These are phyloP conservation scores for Monoplex corrugatus DNA, from an alignment of 2,888 invertebrate genomes.

Conservation along the genomic window DNA sequence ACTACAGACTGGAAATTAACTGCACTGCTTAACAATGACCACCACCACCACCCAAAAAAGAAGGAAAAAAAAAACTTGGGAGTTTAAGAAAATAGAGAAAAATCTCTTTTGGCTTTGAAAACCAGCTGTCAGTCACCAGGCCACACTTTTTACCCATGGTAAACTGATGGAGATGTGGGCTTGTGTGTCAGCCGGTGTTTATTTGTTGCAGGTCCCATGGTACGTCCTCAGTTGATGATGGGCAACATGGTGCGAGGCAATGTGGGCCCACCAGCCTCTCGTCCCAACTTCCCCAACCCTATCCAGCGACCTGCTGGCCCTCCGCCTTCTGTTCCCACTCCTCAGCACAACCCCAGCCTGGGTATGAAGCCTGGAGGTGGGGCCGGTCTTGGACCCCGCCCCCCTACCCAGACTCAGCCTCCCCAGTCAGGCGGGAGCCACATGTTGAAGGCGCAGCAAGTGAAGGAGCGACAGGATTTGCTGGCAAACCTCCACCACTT, in stretches of 20 bases:
- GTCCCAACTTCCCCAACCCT: conserved; percentile 68
- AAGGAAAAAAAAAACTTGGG: neutral
- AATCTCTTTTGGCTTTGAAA: neutral
- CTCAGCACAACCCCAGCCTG: conserved; percentile 22
- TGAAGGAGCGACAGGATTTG: conserved; percentile 75
- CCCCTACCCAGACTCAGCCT: conserved; percentile 38
- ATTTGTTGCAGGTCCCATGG: conserved; percentile 59
- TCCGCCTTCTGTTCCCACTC: conserved; percentile 41
- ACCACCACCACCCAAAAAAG: too few relatives aligned
- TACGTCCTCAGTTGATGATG: conserved; percentile 73
- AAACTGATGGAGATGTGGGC: too few relatives aligned
- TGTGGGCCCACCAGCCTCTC: conserved; percentile 59
- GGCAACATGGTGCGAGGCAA: conserved; percentile 66
- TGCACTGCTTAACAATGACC: too few relatives aligned
- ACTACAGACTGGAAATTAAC: too few relatives aligned
- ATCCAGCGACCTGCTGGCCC: conserved; percentile 70
- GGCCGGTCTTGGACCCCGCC: conserved; percentile 36
- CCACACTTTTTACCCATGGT: too few relatives aligned
- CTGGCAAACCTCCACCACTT: conserved; percentile 78
- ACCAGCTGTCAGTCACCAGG: neutral
- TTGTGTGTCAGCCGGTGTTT: conserved; percentile 6
- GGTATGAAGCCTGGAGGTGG: neutral
- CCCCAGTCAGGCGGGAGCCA: conserved; percentile 46
- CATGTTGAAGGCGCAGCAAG: conserved; percentile 69
- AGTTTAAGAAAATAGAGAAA: neutral